A percentile compares a stretch with the other conserved stretches of the same genome.
phyloP scores from a whole-genome alignment of 2,797 vertebrate species.

The Anguilla pacifica region DNA sequence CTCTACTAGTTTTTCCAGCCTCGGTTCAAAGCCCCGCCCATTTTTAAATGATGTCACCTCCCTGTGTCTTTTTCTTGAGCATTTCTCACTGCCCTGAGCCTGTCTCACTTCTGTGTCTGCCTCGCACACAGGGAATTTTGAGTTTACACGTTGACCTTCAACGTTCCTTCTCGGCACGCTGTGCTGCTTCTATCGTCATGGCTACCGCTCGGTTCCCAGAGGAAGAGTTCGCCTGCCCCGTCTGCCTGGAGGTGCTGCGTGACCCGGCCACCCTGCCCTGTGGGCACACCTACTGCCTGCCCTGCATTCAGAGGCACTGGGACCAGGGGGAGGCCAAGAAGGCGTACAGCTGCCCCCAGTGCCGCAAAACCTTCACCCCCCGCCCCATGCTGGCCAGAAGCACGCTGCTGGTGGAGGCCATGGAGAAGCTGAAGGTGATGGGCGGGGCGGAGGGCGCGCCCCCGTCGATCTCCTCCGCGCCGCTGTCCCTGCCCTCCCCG shows the following conservation, averaged over 20 bases:
- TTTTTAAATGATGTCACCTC: conserved; percentile 10
- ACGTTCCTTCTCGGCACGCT: neutral
- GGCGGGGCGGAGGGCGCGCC: conserved; percentile 43
- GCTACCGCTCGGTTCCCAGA: conserved; percentile 68
- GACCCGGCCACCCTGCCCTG: conserved; percentile 76
- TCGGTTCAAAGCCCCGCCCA: conserved; percentile 43
- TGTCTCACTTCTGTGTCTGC: neutral
- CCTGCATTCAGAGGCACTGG: conserved; percentile 76
- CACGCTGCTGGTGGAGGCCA: conserved; percentile 70
- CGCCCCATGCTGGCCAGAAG: conserved; percentile 71
- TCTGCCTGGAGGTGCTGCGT: conserved; percentile 73
- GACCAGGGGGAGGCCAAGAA: conserved; percentile 58
- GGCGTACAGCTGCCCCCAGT: conserved; percentile 73
- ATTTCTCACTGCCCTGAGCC: neutral
- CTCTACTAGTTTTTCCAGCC: conserved; percentile 66
- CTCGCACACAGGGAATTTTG: neutral
- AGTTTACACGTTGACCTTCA: neutral
- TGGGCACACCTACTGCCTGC: conserved; percentile 78
- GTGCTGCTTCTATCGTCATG: conserved; percentile 42
- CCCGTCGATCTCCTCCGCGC: conserved; percentile 36
- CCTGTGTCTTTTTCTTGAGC: neutral
- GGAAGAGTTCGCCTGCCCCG: conserved; percentile 70
- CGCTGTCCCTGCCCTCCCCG: conserved; percentile 47
- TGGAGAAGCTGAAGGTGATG: conserved; percentile 70
- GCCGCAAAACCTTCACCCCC: conserved; percentile 71